Percentiles rank a stretch among this genome's conserved stretches.
These are phyloP conservation scores for Dione juno DNA, from an alignment of 2,888 invertebrate species.

Conservation along the genomic window DNA sequence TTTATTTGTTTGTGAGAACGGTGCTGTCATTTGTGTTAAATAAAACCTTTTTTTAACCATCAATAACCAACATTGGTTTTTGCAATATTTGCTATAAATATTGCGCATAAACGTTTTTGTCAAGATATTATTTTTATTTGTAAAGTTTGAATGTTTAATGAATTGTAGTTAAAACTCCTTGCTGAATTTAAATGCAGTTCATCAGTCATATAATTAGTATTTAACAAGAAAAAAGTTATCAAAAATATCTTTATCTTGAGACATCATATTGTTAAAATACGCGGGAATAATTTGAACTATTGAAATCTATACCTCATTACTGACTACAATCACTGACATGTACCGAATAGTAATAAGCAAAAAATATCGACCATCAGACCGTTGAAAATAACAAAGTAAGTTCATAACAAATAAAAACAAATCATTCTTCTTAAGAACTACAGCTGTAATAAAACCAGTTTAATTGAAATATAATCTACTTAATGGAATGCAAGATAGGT, in stretches of 20 bases:
- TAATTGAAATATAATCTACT: constrained; percentile 23
- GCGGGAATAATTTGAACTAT: constrained; percentile 14
- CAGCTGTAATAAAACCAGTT: constrained; percentile 13
- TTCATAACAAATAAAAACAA: constrained; percentile 23
- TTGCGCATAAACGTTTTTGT: neutral
- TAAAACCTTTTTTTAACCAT: constrained; percentile 34
- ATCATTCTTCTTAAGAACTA: constrained; percentile 31
- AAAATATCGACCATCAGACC: constrained; percentile 31
- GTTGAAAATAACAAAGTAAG: constrained; percentile 21
- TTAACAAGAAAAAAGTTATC: neutral
- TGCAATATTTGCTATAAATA: neutral
- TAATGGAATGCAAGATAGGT: neutral
- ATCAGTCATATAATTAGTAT: neutral
- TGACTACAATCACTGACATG: constrained; percentile 36
- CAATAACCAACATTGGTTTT: neutral
- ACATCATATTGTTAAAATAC: constrained; percentile 18
- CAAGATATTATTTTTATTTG: neutral
- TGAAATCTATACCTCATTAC: constrained; percentile 35
- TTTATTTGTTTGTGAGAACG: constrained; percentile 6
- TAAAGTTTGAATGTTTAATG: neutral
- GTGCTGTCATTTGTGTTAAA: neutral
- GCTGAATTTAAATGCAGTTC: neutral
- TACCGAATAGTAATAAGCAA: constrained; percentile 40
- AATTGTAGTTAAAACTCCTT: neutral
- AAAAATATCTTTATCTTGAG: constrained; percentile 18